phyloP scores from a whole-genome alignment of 2,888 invertebrate genomes.

The Scelioninae gen. 1 region DNA sequence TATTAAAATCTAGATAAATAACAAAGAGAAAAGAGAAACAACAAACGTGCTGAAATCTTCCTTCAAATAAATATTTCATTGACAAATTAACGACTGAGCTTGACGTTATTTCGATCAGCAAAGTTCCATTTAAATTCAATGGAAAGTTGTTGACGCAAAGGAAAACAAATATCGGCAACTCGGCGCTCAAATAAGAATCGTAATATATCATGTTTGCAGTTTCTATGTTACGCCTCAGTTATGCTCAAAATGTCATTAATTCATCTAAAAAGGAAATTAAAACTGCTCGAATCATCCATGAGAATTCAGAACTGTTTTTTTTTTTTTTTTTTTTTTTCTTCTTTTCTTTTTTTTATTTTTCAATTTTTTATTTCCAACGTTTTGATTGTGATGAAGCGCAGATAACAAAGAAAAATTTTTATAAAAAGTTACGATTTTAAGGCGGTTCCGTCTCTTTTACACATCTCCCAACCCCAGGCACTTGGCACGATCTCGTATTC shows the following conservation, averaged over 20 bases:
- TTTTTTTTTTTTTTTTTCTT: too few relatives aligned
- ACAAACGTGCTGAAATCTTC: background rate
- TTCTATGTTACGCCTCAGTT: conserved; percentile 23
- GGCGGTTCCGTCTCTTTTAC: too few relatives aligned
- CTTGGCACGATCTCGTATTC: too few relatives aligned
- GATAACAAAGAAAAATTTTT: background rate
- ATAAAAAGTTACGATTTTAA: background rate
- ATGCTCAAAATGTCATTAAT: conserved; percentile 17
- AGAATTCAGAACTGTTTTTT: too few relatives aligned
- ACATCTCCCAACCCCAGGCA: too few relatives aligned
- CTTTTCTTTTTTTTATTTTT: background rate
- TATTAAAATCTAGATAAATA: background rate
- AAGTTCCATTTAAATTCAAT: conserved; percentile 40
- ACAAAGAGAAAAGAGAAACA: too few relatives aligned
- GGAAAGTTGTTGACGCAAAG: conserved; percentile 22
- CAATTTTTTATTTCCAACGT: background rate
- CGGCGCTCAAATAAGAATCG: conserved; percentile 15
- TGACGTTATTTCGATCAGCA: conserved; percentile 43
- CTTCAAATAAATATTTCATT: conserved; percentile 15
- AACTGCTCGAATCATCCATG: background rate
- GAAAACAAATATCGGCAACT: conserved; percentile 36
- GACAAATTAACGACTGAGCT: conserved; percentile 22
- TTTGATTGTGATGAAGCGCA: background rate
- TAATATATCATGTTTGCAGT: conserved; percentile 29
- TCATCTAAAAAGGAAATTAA: conserved; percentile 26